Evolutionary conservation across 2,797 vertebrate species (phyloP), one percentile per base, ranked within the genome.

Genomic region (Megaceryle alcyon): DNA sequence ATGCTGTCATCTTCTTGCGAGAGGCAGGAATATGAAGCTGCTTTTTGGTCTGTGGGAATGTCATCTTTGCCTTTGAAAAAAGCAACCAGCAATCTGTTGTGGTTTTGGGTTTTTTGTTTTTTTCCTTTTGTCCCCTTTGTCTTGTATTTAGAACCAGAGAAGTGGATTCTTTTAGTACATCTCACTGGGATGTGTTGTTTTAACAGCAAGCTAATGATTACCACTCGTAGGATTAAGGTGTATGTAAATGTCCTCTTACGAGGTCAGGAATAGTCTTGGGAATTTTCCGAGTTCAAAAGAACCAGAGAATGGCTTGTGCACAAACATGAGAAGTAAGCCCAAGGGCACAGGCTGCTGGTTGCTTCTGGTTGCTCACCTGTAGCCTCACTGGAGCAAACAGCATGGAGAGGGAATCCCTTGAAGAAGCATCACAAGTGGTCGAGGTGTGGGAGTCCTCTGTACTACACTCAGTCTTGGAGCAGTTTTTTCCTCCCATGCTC

Each of bases 401-500:
- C 6, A 2, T 17, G 37, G 35, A 37, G 75, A 72, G 37, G 29
- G 59, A 69, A 65, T 64, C 31, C n/a, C 53, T 12, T 15, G 73
- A 43, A 54, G 49, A 83, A 48, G 3, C 51, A 14, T 18, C 15
- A 1, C 5, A 10, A n/a, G 9, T 66, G 37, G 10, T 10, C 15
- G 6, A 22, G 19, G 6, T 64, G 31, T 64, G 26, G 31, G n/a
- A 59, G 7, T 65, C 26, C 57, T 17, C 25, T 49, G 37, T 9
- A 65, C 25, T 15, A 49, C 0, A 0, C 37, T 88, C 3, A 2
- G 14, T 63, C 53, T 71, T 1, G 0, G 41, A 13, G 65, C 1
- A 1, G 18, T 82, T 81, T 91, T 48, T 66, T 72, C 10, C 23
- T 82, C 14, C n/a, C 3, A 0, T 51, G 1, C 1, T 29, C 10